A percentile compares a stretch with the other conserved stretches of the same genome.
Conservation (phyloP, 1,140 invertebrate genomes). For the Chrysomallon squamiferum region DNA sequence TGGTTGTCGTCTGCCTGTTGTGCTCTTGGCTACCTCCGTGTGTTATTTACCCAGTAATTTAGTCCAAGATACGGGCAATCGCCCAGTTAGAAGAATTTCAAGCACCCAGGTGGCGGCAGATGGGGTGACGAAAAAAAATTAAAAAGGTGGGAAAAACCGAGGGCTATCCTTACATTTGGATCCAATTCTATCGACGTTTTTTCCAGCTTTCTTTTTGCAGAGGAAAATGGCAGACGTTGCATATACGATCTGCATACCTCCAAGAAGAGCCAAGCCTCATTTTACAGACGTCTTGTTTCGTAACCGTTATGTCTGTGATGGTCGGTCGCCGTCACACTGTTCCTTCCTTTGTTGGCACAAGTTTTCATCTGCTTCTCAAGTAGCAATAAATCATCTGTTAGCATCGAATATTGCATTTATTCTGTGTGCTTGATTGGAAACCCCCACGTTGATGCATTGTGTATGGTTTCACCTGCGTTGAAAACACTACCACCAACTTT, state of each 20-base stretch:
- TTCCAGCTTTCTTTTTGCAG: too few species aligned
- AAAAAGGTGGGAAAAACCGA: too few species aligned
- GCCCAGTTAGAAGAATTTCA: slow-evolving; percentile 10
- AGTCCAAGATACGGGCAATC: slow-evolving; percentile 19
- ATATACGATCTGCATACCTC: too few species aligned
- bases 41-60: slow-evolving; percentile 15
- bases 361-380: slow-evolving; percentile 41
- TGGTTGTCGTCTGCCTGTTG: too few species aligned
- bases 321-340: slow-evolving; percentile 13
- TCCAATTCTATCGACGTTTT: background rate
- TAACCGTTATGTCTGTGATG: too few species aligned
- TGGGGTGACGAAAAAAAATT: slow-evolving; percentile 1
- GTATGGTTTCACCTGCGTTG: slow-evolving; percentile 32
- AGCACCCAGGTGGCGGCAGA: slow-evolving; percentile 20
- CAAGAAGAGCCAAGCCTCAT: too few species aligned
- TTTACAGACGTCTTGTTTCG: too few species aligned
- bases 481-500: slow-evolving; percentile 10
- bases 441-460: slow-evolving; percentile 22
- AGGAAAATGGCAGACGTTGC: background rate
- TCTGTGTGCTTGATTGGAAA: slow-evolving; percentile 31
- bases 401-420: slow-evolving; percentile 40
- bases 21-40: too few species aligned
- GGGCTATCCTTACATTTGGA: too few species aligned
- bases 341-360: slow-evolving; percentile 27
- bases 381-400: slow-evolving; percentile 46